Conservation (phyloP, 2,888 invertebrate genomes). For the Xylota sylvarum region DNA sequence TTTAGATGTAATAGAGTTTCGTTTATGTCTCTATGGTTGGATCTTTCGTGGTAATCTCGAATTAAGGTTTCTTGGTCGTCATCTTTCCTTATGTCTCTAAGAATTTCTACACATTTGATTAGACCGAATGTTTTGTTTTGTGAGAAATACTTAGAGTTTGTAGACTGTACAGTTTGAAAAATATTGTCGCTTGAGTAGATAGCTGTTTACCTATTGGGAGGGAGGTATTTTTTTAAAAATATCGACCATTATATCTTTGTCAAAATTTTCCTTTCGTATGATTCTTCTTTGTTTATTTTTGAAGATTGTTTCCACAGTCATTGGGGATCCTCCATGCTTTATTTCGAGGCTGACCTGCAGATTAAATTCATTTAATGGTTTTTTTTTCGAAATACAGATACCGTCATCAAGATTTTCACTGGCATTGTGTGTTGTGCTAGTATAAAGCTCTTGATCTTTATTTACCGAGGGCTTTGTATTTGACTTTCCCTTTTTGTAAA, state of each 20-base stretch:
- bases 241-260: neutral
- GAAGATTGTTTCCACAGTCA: neutral
- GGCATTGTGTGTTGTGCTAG: too few relatives aligned
- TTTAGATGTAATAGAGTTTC: neutral
- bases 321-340: too few relatives aligned
- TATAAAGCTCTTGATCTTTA: too few relatives aligned
- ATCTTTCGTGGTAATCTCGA: neutral
- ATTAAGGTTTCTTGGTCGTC: neutral
- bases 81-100: neutral
- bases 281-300: neutral
- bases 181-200: neutral
- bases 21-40: neutral
- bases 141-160: neutral
- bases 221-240: neutral
- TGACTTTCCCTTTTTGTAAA: too few relatives aligned
- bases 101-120: neutral
- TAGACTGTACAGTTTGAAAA: neutral
- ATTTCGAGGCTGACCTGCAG: too few relatives aligned
- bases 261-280: neutral
- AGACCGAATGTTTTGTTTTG: slow-evolving; percentile 1
- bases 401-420: too few relatives aligned
- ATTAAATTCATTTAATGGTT: too few relatives aligned
- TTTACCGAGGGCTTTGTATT: too few relatives aligned
- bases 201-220: neutral
- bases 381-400: too few relatives aligned